Evolutionary conservation across 2,797 vertebrate species (phyloP), one percentile per base, ranked within the genome.

Genomic region (Hozukius guyotensis): DNA sequence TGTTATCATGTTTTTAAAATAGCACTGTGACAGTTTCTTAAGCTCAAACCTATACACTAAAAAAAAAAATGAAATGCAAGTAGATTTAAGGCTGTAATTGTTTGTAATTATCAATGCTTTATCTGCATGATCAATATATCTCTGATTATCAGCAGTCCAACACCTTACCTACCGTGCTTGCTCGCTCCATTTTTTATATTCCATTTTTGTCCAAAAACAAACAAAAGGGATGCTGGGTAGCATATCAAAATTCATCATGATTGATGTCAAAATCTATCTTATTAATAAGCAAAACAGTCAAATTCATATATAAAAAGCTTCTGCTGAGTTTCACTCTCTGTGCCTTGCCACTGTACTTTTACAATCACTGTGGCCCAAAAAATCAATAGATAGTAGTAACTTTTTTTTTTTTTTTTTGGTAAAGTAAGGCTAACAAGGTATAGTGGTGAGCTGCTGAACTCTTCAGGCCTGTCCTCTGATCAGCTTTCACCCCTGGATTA

Each of bases 401-500:
- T 82, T 82, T 72, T 56, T 68, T 83, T 75, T 68, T 83, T 75
- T 61, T 82, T 77, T 70, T 63, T 24, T 75, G 14, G 20, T 72
- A 68, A 87, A 88, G 78, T 84, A 72, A 87, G 82, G 76, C 77
- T 88, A 89, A 91, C 78, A 74, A 82, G 81, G 84, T 46, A 46
- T 46, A 18, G 78, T 81, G 77, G 80, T 75, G 87, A 78, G 82
- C 77, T 79, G 77, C 73, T 79, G 83, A 83, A 88, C 87, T 91
- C 90, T 81, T 72, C 65, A 46, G 90, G 88, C 89, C 91, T 85
- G 88, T 93, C 82, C 86, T 91, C 87, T 93, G 93, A 95, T 96
- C 93, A 93, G 92, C 88, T 94, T 93, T 93, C 90, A 91, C 90
- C 92, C 85, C 88, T 78, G 90, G 88, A 92, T 94, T 92, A 90